Conservation (phyloP, 2,113 vertebrate species). For the Aptenodytes forsteri region DNA sequence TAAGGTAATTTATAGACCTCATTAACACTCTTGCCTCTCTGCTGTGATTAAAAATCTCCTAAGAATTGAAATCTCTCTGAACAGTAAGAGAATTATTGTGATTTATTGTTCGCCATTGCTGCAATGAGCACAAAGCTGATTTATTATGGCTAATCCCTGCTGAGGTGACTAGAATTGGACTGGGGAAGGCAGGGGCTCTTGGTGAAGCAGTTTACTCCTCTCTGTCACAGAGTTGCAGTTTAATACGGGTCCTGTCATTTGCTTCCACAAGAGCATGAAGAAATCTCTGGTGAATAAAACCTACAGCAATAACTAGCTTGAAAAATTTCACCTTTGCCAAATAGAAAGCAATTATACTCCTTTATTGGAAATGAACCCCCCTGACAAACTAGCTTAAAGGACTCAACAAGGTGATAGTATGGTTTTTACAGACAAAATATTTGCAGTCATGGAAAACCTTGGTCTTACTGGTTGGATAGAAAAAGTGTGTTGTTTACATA, state of each 20-base stretch:
- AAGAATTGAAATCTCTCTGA: conserved; percentile 73
- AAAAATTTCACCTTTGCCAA: not conserved
- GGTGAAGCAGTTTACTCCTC: conserved; percentile 3
- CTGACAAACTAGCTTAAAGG: not conserved
- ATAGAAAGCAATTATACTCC: not conserved
- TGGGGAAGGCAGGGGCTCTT: conserved; percentile 11
- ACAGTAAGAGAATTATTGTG: conserved; percentile 70
- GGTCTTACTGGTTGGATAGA: not conserved
- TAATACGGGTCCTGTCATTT: conserved; percentile 37
- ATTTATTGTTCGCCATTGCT: conserved; percentile 70
- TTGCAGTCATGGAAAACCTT: not conserved
- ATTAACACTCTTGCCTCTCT: conserved; percentile 82
- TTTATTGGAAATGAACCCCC: not conserved
- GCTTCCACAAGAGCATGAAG: not conserved
- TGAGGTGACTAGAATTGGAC: conserved; percentile 63
- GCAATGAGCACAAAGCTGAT: conserved; percentile 60
- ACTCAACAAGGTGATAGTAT: not conserved
- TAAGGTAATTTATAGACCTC: conserved; percentile 83
- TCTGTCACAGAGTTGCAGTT: not conserved
- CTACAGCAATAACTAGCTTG: not conserved
- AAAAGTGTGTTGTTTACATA: not conserved
- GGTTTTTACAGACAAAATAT: not conserved
- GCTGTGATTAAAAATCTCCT: conserved; percentile 76
- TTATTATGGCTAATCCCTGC: conserved; percentile 51
- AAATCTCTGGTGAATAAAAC: not conserved